These are phyloP conservation scores for Drosophila subquinaria DNA, from an alignment of 2,888 invertebrate species.

Conservation along the genomic window DNA sequence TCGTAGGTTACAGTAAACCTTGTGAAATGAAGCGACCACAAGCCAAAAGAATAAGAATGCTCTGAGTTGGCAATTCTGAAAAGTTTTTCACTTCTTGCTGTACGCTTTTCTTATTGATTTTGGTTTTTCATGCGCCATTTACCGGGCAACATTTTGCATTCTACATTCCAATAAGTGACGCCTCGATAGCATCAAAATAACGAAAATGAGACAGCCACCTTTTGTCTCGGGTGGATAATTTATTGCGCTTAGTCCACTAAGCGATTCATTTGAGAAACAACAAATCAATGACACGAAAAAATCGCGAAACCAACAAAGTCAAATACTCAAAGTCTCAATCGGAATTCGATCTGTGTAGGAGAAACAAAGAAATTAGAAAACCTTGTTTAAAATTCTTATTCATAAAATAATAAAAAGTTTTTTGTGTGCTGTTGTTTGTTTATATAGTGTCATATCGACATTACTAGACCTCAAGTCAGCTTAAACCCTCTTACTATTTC, in stretches of 20 bases:
- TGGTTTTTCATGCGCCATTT: conserved; percentile 71
- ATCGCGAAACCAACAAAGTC: conserved; percentile 4
- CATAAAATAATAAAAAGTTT: too few relatives aligned
- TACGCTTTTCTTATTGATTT: conserved; percentile 6
- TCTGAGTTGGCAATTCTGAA: conserved; percentile 69
- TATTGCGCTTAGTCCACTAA: conserved; percentile 44
- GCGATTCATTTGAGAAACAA: conserved; percentile 41
- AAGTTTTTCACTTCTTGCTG: conserved; percentile 37
- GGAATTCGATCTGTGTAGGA: too few relatives aligned
- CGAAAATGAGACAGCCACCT: conserved; percentile 2
- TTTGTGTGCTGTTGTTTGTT: too few relatives aligned
- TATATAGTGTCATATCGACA: too few relatives aligned
- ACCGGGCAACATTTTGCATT: conserved; percentile 61
- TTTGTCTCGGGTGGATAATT: conserved; percentile 52
- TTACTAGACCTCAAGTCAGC: too few relatives aligned
- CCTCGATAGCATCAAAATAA: conserved; percentile 14
- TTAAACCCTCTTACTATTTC: background rate
- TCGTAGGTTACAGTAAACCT: conserved; percentile 21
- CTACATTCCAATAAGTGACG: conserved; percentile 39
- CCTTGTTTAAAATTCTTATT: too few relatives aligned
- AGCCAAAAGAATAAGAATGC: conserved; percentile 36
- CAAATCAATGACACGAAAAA: conserved; percentile 51
- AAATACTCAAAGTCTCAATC: conserved; percentile 7
- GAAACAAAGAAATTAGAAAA: background rate
- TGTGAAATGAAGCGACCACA: conserved; percentile 74